Conservation (phyloP, 2,888 invertebrate genomes). For the Seira ritae region DNA sequence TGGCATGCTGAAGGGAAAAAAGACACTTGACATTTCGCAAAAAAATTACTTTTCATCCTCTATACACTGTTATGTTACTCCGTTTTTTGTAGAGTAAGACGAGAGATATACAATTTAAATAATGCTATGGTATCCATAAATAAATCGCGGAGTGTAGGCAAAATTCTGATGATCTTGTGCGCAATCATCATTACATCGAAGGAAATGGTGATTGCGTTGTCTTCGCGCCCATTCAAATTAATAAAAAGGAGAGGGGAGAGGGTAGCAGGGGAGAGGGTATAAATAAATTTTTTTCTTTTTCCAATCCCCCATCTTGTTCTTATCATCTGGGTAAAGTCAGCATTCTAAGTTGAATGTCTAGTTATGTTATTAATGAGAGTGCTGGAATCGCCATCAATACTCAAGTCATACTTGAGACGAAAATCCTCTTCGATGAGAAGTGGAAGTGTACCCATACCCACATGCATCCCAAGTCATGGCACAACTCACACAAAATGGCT, state of each 20-base stretch:
- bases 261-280: background rate
- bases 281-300: too few species aligned
- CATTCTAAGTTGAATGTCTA: too few species aligned
- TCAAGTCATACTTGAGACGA: too few species aligned
- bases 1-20: slow-evolving; percentile 12
- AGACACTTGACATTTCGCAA: slow-evolving; percentile 4
- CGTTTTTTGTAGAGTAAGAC: background rate
- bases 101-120: slow-evolving; percentile 60
- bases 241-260: background rate
- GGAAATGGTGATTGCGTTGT: background rate
- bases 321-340: too few species aligned
- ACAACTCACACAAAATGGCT: too few species aligned
- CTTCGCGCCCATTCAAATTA: background rate
- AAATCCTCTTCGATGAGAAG: background rate
- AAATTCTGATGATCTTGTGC: background rate
- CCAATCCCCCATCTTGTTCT: too few species aligned
- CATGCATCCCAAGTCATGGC: background rate
- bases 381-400: background rate
- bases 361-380: background rate
- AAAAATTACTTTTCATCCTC: background rate
- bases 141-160: background rate
- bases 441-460: background rate
- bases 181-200: slow-evolving; percentile 1
- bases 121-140: slow-evolving; percentile 41
- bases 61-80: slow-evolving; percentile 6